Evolutionary conservation across 2,888 invertebrate genomes (phyloP).

Genomic region (Meteorus colon): DNA sequence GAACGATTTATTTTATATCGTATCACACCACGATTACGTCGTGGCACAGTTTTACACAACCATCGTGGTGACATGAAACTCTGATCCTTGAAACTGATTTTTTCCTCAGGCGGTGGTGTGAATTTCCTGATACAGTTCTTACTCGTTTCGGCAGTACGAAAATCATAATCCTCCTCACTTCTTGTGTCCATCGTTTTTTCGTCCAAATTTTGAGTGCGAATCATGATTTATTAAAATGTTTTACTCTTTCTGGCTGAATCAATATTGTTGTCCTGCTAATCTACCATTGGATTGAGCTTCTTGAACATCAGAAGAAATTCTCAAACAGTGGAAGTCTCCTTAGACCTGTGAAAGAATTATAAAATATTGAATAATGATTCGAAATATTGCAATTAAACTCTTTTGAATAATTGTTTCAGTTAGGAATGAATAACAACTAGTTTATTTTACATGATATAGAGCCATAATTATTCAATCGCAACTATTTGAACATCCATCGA

Average conservation of each 20-base stretch:
- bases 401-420: no score
- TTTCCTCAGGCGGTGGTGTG: constrained; percentile 57
- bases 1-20: constrained; percentile 62
- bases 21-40: constrained; percentile 54
- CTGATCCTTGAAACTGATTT: constrained; percentile 53
- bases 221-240: constrained; percentile 43
- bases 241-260: neutral
- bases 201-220: constrained; percentile 49
- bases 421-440: no score
- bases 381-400: neutral
- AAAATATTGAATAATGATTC: neutral
- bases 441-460: no score
- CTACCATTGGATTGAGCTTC: neutral
- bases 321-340: neutral
- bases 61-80: constrained; percentile 55
- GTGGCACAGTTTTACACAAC: constrained; percentile 58
- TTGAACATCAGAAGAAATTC: neutral
- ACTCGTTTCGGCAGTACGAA: constrained; percentile 52
- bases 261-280: neutral
- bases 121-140: constrained; percentile 55
- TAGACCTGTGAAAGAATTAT: neutral
- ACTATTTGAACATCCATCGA: no score
- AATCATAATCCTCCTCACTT: constrained; percentile 55
- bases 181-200: constrained; percentile 48
- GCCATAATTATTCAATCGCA: no score